phyloP scores from a whole-genome alignment of 1,140 invertebrate genomes.

The Onthophagus taurus region DNA sequence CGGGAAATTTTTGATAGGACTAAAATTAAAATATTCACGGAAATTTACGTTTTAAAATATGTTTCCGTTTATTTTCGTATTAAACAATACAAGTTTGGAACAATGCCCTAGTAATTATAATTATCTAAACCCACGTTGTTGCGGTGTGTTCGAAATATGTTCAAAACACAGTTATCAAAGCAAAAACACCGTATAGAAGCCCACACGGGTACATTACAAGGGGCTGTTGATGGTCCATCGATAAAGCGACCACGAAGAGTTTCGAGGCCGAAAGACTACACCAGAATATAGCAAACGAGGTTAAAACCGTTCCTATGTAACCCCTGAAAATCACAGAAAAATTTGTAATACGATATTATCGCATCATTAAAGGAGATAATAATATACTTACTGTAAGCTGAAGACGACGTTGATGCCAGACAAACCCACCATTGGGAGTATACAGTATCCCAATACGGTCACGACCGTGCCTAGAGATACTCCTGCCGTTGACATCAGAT shows the following conservation, averaged over 20 bases:
- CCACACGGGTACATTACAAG: constrained; percentile 79
- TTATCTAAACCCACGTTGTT: too few relatives aligned
- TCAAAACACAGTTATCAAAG: constrained; percentile 75
- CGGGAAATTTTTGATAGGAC: too few relatives aligned
- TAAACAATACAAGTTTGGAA: too few relatives aligned
- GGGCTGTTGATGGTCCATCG: constrained; percentile 71
- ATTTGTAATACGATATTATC: constrained; percentile 13
- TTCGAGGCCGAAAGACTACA: constrained; percentile 76
- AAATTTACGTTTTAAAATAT: too few relatives aligned
- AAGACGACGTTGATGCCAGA: constrained; percentile 62
- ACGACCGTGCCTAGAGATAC: constrained; percentile 66
- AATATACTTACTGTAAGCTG: constrained; percentile 60
- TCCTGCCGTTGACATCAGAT: constrained; percentile 60
- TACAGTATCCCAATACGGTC: constrained; percentile 75
- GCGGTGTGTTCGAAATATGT: too few relatives aligned
- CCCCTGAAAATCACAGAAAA: constrained; percentile 35
- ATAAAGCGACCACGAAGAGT: constrained; percentile 65
- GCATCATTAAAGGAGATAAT: too few relatives aligned
- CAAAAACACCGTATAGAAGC: constrained; percentile 77
- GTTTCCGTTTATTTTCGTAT: too few relatives aligned
- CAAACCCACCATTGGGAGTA: constrained; percentile 76
- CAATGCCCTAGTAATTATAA: too few relatives aligned
- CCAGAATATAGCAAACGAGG: constrained; percentile 64
- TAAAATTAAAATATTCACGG: too few relatives aligned
- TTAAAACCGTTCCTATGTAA: constrained; percentile 48